Evolutionary conservation across 2,797 vertebrate species (phyloP).

Genomic region (Distichodus sexfasciatus): DNA sequence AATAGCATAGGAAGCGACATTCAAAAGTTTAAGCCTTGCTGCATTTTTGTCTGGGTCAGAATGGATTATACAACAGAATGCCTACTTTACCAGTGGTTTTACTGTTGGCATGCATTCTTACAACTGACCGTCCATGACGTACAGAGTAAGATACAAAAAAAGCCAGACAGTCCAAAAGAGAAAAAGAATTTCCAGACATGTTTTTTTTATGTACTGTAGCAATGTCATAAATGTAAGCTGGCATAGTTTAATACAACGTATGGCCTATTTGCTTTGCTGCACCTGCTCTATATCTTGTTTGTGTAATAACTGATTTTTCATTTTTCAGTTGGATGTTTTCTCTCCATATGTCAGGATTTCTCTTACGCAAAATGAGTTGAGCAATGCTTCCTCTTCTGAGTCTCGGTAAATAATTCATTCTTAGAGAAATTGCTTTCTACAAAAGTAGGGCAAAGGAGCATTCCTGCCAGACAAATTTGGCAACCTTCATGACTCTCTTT

Average conservation of each 20-base stretch:
- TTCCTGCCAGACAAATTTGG: constrained; percentile 18
- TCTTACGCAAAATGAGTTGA: constrained; percentile 11
- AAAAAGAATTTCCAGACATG: too few species aligned
- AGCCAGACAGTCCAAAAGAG: background rate
- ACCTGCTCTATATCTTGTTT: background rate
- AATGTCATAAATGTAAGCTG: background rate
- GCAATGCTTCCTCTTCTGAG: constrained; percentile 5
- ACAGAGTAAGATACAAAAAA: background rate
- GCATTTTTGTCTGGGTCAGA: background rate
- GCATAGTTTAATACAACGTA: too few species aligned
- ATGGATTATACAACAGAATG: background rate
- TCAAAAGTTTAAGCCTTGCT: background rate
- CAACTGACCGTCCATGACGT: background rate
- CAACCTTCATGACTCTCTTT: constrained; percentile 13
- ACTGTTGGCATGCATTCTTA: background rate
- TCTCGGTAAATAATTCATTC: constrained; percentile 26
- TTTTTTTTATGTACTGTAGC: too few species aligned
- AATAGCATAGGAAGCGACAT: background rate
- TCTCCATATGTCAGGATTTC: constrained; percentile 9
- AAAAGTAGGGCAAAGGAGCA: constrained; percentile 19
- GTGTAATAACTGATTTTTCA: too few species aligned
- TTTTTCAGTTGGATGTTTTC: constrained; percentile 1
- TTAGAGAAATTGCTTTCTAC: constrained; percentile 31
- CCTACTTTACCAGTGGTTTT: background rate
- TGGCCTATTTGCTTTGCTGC: background rate